Conservation (phyloP, 1,140 invertebrate genomes). For the Oncopodura yosiiana region DNA sequence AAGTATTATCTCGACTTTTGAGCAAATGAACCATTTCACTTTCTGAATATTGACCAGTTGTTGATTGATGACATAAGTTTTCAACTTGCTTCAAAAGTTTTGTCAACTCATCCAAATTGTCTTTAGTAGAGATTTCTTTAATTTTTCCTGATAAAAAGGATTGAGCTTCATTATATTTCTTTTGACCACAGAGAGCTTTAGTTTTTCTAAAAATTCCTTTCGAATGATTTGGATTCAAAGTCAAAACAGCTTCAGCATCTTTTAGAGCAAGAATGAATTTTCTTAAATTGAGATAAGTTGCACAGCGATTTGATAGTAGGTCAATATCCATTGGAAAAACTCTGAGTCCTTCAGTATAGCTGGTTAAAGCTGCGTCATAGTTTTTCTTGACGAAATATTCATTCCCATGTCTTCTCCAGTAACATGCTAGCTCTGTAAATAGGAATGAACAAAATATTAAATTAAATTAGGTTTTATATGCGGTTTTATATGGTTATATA, state of each 20-base stretch:
- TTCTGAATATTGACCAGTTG: background rate
- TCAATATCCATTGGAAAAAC: background rate
- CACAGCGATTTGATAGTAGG: background rate
- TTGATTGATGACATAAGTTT: background rate
- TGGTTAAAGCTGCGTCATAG: background rate
- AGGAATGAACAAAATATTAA: no score
- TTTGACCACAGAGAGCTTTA: slow-evolving; percentile 1
- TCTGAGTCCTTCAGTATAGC: background rate
- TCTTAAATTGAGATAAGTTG: background rate
- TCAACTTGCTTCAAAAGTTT: background rate
- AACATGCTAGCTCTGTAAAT: no score
- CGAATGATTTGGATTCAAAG: background rate
- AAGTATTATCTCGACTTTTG: no score
- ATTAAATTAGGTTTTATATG: no score
- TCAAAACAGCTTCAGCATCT: slow-evolving; percentile 4
- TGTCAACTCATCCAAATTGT: no score
- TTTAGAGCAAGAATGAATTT: background rate
- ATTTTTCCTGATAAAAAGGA: no score
- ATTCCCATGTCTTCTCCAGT: no score
- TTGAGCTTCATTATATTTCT: background rate
- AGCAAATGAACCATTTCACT: slow-evolving; percentile 1
- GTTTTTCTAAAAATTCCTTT: background rate
- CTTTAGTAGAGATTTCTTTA: no score
- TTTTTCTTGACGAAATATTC: background rate
- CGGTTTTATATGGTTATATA: no score